Evolutionary conservation across 2,888 invertebrate genomes (phyloP), one percentile per base, ranked within the genome.

Genomic region (Resseliella maxima): DNA sequence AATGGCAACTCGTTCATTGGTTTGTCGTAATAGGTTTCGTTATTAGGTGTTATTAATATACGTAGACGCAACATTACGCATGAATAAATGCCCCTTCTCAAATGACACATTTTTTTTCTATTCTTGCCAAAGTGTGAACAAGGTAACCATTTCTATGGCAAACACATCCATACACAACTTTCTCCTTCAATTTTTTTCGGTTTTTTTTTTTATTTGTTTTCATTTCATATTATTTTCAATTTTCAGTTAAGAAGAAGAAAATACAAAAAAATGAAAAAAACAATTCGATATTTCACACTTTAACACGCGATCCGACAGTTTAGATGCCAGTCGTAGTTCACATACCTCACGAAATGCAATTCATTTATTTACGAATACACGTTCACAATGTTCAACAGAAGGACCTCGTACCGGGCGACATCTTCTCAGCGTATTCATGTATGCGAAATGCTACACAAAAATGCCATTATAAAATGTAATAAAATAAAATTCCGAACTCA

Each of bases 391-490:
- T 24, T 12, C 5, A 59, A 24, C 1, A 12, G 81, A 35, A 38
- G 3, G n/a, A n/a, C 5, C n/a, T n/a, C n/a, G 27, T 5, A 64
- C 31, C 12, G 3, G 64, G 24, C 38, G 38, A 83, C 83, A 83
- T 38, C 83, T 83, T 35, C 31, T 72, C 38, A 21, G 38, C 18
- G 8, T 38, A n/a, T 83, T 83, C 72, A 35, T 72, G 72, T 59
- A 24, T 38, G 38, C 36, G 12, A 83, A 38, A 38, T 83, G 36
- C 83, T 83, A 83, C 83, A 83, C 83, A 83, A 38, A 83, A 83
- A 83, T 83, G 38, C 83, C 83, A 83, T 83, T 83, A 83, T 83
- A 83, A 83, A 83, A 83, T 83, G 83, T 83, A 83, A 83, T 83
- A 83, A 83, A 83, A 83, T 83, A 38, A 83, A 83, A 83, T 38